These are phyloP conservation scores for Willisornis vidua DNA, from an alignment of 2,113 vertebrate species.

Conservation along the genomic window DNA sequence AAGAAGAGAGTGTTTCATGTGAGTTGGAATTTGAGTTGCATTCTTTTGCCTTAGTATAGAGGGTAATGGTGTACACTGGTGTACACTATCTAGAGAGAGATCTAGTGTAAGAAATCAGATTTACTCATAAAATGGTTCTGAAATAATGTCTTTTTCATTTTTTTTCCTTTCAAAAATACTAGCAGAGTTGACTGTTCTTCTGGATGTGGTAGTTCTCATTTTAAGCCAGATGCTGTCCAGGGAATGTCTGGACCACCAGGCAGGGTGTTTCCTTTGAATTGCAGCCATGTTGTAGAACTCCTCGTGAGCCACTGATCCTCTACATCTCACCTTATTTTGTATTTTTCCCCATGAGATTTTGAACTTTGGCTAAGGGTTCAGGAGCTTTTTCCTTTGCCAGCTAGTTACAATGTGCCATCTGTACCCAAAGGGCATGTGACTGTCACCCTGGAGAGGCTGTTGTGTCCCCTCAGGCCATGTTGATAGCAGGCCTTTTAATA, in stretches of 20 bases:
- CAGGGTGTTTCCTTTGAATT: background rate
- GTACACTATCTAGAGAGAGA: background rate
- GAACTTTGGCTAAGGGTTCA: background rate
- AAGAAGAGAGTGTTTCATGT: background rate
- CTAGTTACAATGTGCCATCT: background rate
- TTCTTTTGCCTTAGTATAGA: background rate
- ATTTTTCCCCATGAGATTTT: background rate
- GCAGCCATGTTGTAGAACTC: background rate
- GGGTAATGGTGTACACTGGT: rapidly evolving
- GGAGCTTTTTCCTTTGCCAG: background rate
- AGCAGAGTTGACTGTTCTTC: background rate
- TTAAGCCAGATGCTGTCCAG: background rate
- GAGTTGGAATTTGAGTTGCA: background rate
- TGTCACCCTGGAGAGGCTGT: background rate
- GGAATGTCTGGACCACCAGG: background rate
- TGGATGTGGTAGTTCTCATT: background rate
- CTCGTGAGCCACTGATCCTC: background rate
- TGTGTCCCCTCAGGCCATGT: background rate
- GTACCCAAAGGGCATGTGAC: background rate
- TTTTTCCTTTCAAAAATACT: background rate
- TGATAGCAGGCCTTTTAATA: background rate
- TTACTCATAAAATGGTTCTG: background rate
- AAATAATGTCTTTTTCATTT: background rate
- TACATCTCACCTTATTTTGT: background rate
- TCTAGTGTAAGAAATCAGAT: background rate